Evolutionary conservation across 2,797 vertebrate genomes (phyloP).

Genomic region (Nyctibius grandis): DNA sequence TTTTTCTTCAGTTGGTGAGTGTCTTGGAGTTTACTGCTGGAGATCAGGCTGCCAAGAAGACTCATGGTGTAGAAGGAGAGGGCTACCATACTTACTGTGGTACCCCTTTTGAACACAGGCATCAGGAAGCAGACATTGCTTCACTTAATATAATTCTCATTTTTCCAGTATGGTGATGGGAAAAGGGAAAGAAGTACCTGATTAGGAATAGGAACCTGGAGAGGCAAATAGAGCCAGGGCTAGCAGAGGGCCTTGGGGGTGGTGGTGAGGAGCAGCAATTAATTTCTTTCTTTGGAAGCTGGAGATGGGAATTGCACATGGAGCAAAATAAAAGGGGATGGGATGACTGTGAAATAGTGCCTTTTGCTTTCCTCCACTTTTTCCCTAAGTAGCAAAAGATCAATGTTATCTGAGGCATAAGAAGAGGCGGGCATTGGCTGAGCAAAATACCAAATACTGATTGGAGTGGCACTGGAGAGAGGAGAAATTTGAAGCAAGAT

Average conservation of each 20-base stretch:
- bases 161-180: not conserved
- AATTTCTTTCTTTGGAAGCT: not conserved
- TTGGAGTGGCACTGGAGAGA: not conserved
- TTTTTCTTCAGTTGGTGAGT: not conserved
- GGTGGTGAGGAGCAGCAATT: not conserved
- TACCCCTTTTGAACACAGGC: not conserved
- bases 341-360: not conserved
- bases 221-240: not conserved
- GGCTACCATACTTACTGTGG: not conserved
- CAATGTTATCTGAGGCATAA: not conserved
- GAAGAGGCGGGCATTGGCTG: not conserved
- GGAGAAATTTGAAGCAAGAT: not conserved
- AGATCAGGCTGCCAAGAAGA: not conserved
- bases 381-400: not conserved
- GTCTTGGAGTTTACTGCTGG: not conserved
- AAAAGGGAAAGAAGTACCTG: not conserved
- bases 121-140: not conserved
- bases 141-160: not conserved
- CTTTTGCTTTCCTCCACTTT: not conserved
- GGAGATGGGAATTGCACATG: not conserved
- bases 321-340: not conserved
- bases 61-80: not conserved
- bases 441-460: not conserved
- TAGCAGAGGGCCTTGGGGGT: not conserved
- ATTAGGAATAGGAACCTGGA: not conserved